A percentile compares a stretch with the other conserved stretches of the same genome.
Conservation (phyloP, 2,797 vertebrate genomes). For the Numenius phaeopus region DNA sequence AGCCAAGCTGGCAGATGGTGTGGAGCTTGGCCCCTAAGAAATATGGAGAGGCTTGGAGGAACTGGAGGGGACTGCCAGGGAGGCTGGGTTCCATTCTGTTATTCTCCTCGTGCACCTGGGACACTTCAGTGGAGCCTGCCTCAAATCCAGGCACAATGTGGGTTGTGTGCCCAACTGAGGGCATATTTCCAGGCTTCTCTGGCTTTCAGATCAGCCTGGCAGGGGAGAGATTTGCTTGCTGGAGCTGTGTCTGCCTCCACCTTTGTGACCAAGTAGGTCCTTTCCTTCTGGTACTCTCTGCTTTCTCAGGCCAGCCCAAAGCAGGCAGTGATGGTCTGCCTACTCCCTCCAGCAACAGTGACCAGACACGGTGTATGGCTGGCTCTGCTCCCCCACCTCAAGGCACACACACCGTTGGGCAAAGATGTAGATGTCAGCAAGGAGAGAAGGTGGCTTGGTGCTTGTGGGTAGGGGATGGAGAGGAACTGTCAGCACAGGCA, state of each 20-base stretch:
- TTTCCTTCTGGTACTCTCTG: background rate
- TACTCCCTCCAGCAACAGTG: background rate
- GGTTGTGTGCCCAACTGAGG: slow-evolving; percentile 56
- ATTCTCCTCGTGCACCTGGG: slow-evolving; percentile 85
- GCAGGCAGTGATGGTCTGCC: background rate
- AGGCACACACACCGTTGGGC: background rate
- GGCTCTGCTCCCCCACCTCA: background rate
- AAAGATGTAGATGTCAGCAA: background rate
- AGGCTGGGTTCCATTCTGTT: slow-evolving; percentile 80
- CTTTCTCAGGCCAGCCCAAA: background rate
- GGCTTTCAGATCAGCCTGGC: background rate
- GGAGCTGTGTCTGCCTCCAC: background rate
- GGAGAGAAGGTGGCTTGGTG: background rate
- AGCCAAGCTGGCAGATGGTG: background rate
- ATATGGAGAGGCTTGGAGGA: slow-evolving; percentile 13
- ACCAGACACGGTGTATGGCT: background rate
- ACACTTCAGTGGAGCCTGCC: slow-evolving; percentile 84
- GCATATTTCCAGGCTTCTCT: background rate
- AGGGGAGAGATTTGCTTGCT: background rate
- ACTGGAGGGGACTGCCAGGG: slow-evolving; percentile 72
- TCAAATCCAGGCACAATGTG: slow-evolving; percentile 86
- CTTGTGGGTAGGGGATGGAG: background rate
- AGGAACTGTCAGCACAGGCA: background rate
- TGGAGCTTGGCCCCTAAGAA: background rate
- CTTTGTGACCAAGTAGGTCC: background rate